phyloP scores from a whole-genome alignment of 1,140 invertebrate genomes.

The Leptinotarsa lineolata region DNA sequence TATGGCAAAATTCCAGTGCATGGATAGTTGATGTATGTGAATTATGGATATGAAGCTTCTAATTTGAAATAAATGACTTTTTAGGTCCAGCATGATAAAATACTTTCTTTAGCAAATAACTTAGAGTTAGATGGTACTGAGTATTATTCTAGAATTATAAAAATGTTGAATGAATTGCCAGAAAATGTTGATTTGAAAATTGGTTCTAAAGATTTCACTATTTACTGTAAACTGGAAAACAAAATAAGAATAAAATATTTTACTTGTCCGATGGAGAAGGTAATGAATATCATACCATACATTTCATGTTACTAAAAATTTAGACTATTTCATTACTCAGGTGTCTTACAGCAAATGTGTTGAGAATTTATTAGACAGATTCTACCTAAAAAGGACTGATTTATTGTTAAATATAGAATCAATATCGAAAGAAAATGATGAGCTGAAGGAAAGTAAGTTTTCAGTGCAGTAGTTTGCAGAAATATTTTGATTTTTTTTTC shows the following conservation, averaged over 20 bases:
- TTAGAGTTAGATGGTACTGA: not conserved
- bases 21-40: conserved; percentile 1
- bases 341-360: not conserved
- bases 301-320: not conserved
- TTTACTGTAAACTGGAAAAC: not conserved
- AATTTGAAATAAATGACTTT: not conserved
- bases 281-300: not conserved
- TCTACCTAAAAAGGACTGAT: not conserved
- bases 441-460: not conserved
- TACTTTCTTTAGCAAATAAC: not conserved
- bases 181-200: conserved; percentile 10
- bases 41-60: not conserved
- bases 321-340: not conserved
- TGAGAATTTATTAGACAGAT: not conserved
- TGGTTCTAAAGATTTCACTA: not conserved
- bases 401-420: not conserved
- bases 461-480: not conserved
- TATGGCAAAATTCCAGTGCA: not conserved
- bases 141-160: conserved; percentile 5
- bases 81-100: not conserved
- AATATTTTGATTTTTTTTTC: not conserved
- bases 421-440: not conserved
- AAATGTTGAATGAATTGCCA: not conserved
- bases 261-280: not conserved
- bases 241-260: conserved; percentile 14